Percentiles rank a stretch among this genome's conserved stretches.
phyloP scores from a whole-genome alignment of 2,888 invertebrate species.

The Eremobia ochroleuca region DNA sequence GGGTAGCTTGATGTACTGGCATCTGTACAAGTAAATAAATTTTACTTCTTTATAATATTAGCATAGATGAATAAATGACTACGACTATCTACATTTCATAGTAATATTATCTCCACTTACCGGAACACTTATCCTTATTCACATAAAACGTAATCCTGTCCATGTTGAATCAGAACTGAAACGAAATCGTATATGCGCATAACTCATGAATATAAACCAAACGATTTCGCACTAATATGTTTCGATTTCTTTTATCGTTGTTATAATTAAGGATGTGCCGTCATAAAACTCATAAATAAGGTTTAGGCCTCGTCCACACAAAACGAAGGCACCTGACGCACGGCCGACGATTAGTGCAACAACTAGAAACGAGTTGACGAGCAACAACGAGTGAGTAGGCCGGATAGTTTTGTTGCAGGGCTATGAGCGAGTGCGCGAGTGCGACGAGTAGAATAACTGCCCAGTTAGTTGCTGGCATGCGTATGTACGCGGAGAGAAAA shows the following conservation, averaged over 20 bases:
- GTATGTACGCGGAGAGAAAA: no score
- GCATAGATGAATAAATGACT: not conserved
- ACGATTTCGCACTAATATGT: constrained; percentile 6
- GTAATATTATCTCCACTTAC: constrained; percentile 59
- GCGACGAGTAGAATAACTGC: not conserved
- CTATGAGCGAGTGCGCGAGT: not conserved
- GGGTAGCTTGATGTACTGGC: no score
- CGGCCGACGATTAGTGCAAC: no score
- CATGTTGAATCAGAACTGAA: constrained; percentile 44
- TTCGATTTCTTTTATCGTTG: not conserved
- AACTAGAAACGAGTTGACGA: not conserved
- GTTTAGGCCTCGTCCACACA: not conserved
- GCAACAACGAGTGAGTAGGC: not conserved
- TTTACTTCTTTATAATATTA: no score
- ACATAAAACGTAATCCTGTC: constrained; percentile 71
- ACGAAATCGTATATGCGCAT: not conserved
- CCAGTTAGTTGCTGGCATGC: not conserved
- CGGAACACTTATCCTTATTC: constrained; percentile 74
- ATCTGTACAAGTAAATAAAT: no score
- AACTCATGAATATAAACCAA: not conserved
- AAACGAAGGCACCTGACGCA: not conserved
- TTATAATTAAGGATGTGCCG: not conserved
- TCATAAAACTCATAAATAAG: no score
- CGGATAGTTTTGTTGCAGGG: not conserved
- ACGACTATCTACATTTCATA: not conserved